Evolutionary conservation across 2,888 invertebrate species (phyloP), one percentile per base, ranked within the genome.

Genomic region (Mythimna lalbum): DNA sequence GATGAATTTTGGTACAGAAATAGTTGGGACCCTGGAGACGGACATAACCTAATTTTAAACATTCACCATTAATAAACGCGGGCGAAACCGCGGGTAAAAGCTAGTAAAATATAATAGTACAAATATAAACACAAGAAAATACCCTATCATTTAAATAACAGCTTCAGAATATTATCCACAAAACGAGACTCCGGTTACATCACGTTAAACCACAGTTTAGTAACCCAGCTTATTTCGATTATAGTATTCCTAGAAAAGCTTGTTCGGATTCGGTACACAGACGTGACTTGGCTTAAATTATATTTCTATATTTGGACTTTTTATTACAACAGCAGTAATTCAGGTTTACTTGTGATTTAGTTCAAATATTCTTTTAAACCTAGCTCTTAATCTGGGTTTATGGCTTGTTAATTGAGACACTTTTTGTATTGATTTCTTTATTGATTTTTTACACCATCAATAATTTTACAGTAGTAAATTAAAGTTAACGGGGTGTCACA

Each of bases 221-320:
- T 63, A 60, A 65, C 27, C 39, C 36, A 52, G 27, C 33, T 27
- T 55, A 57, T 70, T 65, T 27, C 67, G n/a, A 64, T 59, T 65
- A 47, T 19, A 33, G 17, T 55, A n/a, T 64, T 56, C 55, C 31
- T 31, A 60, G 76, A 63, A 80, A 52, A 52, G 4, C 27, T 63
- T 55, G 27, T 52, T 31, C 33, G 52, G 27, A 67, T 64, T 72
- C 55, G 65, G 59, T 57, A 67, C 50, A 39, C 23, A 55, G 33
- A 79, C 76, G 76, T 76, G 76, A 47, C 74, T 76, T 76, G 76
- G 76, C 76, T 63, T 67, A 67, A 63, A 67, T 73, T 53, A 63
- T 56, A 47, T 49, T 75, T 63, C 69, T 80, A 70, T 49, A 71
- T 27, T 69, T 62, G 59, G 59, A 55, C 52, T 57, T 53, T 76